These are phyloP conservation scores for Drosophila melanosoma DNA, from an alignment of 2,888 invertebrate species.

Conservation along the genomic window DNA sequence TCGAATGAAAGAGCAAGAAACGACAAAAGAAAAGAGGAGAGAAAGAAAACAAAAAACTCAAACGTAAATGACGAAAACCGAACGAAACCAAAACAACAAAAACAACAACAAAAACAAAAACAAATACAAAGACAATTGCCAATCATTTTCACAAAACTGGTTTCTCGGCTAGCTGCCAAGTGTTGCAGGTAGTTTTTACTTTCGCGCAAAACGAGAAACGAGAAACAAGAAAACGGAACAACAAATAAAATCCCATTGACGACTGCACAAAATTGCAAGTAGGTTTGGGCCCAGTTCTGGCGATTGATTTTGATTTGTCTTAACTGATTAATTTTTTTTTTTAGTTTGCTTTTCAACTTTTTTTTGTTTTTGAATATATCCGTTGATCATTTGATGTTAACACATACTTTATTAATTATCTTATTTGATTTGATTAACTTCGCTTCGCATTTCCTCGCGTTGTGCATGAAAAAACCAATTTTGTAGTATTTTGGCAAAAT, in stretches of 20 bases:
- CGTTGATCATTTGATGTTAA: slow-evolving; percentile 56
- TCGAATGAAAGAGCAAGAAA: slow-evolving; percentile 18
- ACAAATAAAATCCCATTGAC: slow-evolving; percentile 24
- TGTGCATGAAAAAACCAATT: slow-evolving; percentile 72
- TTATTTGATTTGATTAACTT: slow-evolving; percentile 36
- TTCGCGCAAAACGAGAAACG: slow-evolving; percentile 69
- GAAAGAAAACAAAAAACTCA: neutral
- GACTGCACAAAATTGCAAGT: slow-evolving; percentile 53
- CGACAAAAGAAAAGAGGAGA: slow-evolving; percentile 2
- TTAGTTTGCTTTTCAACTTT: slow-evolving; percentile 54
- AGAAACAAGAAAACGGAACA: slow-evolving; percentile 41
- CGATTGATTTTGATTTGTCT: slow-evolving; percentile 34
- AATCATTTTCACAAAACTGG: slow-evolving; percentile 78
- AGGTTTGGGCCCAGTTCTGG: slow-evolving; percentile 43
- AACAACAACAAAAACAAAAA: slow-evolving; percentile 57
- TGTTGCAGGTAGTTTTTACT: slow-evolving; percentile 79
- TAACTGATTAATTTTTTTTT: slow-evolving; percentile 64
- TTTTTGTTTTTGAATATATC: slow-evolving; percentile 70
- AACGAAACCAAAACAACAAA: slow-evolving; percentile 57
- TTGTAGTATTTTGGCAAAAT: slow-evolving; percentile 61
- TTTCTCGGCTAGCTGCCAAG: slow-evolving; percentile 59
- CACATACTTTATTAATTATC: slow-evolving; percentile 62
- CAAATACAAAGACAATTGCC: slow-evolving; percentile 58
- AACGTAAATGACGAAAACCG: slow-evolving; percentile 39
- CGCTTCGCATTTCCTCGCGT: slow-evolving; percentile 72